Base-by-base conservation (phyloP, 2,888 invertebrate genomes). In the Anticlea derivata region DNA sequence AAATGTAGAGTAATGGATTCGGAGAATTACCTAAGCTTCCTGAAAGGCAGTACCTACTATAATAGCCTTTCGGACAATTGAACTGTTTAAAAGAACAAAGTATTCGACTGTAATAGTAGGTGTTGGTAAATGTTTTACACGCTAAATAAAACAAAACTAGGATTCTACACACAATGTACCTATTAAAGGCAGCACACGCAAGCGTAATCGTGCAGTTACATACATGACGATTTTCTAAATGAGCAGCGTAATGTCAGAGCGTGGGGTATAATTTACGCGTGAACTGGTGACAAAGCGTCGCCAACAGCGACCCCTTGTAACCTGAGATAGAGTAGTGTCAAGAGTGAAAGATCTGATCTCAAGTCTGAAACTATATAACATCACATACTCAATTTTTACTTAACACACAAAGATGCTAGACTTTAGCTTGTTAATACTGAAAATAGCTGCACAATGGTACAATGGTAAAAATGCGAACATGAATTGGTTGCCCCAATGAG, bases 191-290 rank as follows among this genome's bases (percentile, higher is more conserved):
- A 58, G 50, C 55, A 54, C 55, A 53, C 56, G 65, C 59, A 57
- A 60, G 53, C 58, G 46, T 66, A 63, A 63, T 64, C 60, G 55
- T 63, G 59, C 58, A 65, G 61, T 66, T 61, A 61, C 60, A 68
- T 62, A 65, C 66, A 68, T 63, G 67, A 67, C 64, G 61, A 70
- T 71, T 71, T 75, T 66, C 68, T 66, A 73, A 72, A 76, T 64
- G 73, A 74, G 72, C 62, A 65, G 60, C 62, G 65, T 69, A 70
- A 74, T 70, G 67, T 69, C 68, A 61, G 63, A 65, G 61, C 62
- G 66, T 66, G 61, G 55, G 58, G 68, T 65, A 70, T 72, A 73
- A 73, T 75, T 78, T 70, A 74, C 76, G 73, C 75, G 64, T 64
- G 59, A 66, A 60, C 67, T 70, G 67, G 68, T 75, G 73, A 70